phyloP scores from a whole-genome alignment of 2,888 invertebrate genomes.

The Drosophila macrothrix region DNA sequence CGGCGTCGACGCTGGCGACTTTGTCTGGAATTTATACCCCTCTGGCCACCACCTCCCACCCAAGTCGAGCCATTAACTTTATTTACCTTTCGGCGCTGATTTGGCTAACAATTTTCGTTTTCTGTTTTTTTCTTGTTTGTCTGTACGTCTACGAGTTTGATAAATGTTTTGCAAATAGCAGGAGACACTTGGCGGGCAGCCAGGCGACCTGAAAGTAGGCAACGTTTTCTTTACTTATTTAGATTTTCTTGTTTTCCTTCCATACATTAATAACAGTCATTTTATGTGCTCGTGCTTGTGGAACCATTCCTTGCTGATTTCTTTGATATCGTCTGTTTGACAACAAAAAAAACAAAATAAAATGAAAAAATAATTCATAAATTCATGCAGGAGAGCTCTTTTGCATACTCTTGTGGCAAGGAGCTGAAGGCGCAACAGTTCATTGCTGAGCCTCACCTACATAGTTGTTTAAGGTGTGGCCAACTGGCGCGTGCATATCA shows the following conservation, averaged over 20 bases:
- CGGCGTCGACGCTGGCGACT: conserved; percentile 33
- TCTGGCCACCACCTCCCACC: neutral
- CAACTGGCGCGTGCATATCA: conserved; percentile 63
- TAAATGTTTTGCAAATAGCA: conserved; percentile 73
- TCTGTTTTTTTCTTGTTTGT: conserved; percentile 12
- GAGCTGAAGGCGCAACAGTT: conserved; percentile 27
- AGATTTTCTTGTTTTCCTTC: conserved; percentile 25
- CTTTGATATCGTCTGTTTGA: conserved; percentile 47
- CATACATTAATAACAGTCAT: conserved; percentile 75
- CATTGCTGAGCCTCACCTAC: conserved; percentile 25
- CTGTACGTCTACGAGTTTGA: conserved; percentile 52
- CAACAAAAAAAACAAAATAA: neutral
- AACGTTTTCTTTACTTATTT: conserved; percentile 29
- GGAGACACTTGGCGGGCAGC: conserved; percentile 72
- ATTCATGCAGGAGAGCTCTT: conserved; percentile 32
- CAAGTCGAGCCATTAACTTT: conserved; percentile 52
- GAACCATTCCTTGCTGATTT: conserved; percentile 35
- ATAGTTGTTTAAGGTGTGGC: conserved; percentile 50
- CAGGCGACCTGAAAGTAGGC: conserved; percentile 66
- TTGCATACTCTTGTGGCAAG: conserved; percentile 41
- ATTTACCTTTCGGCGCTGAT: conserved; percentile 67
- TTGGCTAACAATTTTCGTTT: conserved; percentile 50
- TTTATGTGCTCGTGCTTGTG: conserved; percentile 34
- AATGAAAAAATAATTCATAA: conserved; percentile 20
- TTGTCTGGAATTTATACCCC: conserved; percentile 25